Base-by-base conservation (phyloP, 2,113 vertebrate genomes). In the Scatophagus argus region DNA sequence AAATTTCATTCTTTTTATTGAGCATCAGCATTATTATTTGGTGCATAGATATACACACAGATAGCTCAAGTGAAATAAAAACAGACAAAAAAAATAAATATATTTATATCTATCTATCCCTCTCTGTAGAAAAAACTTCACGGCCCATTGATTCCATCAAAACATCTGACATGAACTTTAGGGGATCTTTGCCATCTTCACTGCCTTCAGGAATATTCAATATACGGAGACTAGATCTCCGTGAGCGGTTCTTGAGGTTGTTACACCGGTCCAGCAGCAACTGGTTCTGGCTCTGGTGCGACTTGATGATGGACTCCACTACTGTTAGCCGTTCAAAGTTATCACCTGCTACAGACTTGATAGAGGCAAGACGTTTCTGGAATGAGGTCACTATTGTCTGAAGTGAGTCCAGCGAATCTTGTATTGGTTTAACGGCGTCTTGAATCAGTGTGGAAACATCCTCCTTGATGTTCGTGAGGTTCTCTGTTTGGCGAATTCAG, bases 251-350 rank as follows among this genome's bases (percentile, higher is more conserved):
- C 21, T 60, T 9, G 2, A 71, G 54, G 23, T 76, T 8, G 0
- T 65, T 12, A 0, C 12, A 1, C 7, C 25, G 8, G 27, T 66
- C 38, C 36, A 75, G 23, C 4, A 65, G 29, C 1, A 19, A 41
- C 16, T 61, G 46, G 39, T 63, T 82, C 32, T 78, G 61, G 25
- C 1, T 41, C 23, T 41, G 39, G 39, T 69, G 39, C 0, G 3
- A 43, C 3, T 3, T 65, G 14, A 66, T 67, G 14, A 36, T 51
- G n/a, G 60, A 52, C 23, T 82, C 54, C 2, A 10, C 51, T 63
- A 2, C 38, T 0, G 21, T 38, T 36, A 74, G 2, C 0, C 39
- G 16, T 23, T 83, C 54, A 63, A 69, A 69, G 31, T 0, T 67
- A 16, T 82, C 46, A 14, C 14, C 29, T 0, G 63, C 44, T 10